Conservation (phyloP, 2,797 vertebrate genomes). For the Echiichthys vipera region DNA sequence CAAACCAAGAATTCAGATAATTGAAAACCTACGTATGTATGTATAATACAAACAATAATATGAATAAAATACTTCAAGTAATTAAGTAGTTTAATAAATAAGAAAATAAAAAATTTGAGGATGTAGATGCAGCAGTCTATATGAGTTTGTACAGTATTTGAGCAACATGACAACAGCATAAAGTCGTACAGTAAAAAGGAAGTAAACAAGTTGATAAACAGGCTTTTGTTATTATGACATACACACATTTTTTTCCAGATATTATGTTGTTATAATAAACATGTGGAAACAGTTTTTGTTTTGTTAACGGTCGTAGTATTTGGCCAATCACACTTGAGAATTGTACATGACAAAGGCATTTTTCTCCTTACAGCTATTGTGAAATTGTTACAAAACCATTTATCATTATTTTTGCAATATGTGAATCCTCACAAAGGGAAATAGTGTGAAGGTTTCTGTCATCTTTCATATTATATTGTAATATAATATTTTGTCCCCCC, state of each 20-base stretch:
- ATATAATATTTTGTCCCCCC: not conserved
- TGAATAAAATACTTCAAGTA: no score
- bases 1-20: no score
- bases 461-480: not conserved
- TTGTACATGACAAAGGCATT: not conserved
- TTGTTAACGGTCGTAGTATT: no score
- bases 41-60: no score
- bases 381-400: not conserved
- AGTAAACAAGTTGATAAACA: not conserved
- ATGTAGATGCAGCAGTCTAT: not conserved
- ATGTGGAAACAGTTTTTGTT: not conserved
- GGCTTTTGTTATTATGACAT: not conserved
- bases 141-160: no score
- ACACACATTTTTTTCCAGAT: not conserved
- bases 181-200: not conserved
- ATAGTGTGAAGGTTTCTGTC: not conserved
- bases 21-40: no score
- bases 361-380: slow-evolving; percentile 1
- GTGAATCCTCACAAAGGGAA: not conserved
- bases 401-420: not conserved
- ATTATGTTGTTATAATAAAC: not conserved
- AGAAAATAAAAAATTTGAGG: not conserved
- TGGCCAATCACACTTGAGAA: not conserved
- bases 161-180: not conserved
- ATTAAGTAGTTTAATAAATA: no score